Evolutionary conservation across 2,113 vertebrate genomes (phyloP), one percentile per base, ranked within the genome.

Genomic region (Dipodomys stephensi): DNA sequence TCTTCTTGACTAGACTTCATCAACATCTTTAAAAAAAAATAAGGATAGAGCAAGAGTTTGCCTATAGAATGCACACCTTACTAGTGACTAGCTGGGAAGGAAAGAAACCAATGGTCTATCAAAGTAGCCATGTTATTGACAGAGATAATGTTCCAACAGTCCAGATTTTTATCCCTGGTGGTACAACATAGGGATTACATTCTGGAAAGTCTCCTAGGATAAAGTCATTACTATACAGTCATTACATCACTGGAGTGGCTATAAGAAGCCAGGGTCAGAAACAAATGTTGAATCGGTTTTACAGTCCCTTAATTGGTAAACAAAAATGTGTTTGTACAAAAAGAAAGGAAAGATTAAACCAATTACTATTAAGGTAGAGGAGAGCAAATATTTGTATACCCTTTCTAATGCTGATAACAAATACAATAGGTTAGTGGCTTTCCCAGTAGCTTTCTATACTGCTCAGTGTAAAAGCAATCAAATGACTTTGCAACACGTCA

Each of bases 21-120:
- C 49, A 88, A 85, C 74, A 2, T 46, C 67, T 84, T 87, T 30
- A 9, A 11, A 1, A 12, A 95, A 32, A 83, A 87, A 1, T 73
- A 91, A 88, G 4, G 4, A 72, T 90, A 86, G 90, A 96, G 18
- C 5, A 92, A 89, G 32, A 85, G 28, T n/a, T 82, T 57, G n/a
- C 30, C 13, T 90, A 15, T 57, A 28, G 27, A 94, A 30, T 0
- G 46, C 49, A 32, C 32, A 72, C 0, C 15, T 87, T 46, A 3
- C 4, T 68, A 88, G 30, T 71, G 3, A 64, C 69, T 87, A 22
- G 30, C 79, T 9, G 15, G 35, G 3, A 84, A 53, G 85, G 71
- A 91, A 93, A 90, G 32, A 94, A 96, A 96, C 78, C 62, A 84
- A 16, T 94, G 11, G 23, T 88, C 89, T 95, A 71, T 89, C n/a